These are phyloP conservation scores for Steinernema carpocapsae DNA, from an alignment of 2,888 invertebrate species.

Conservation along the genomic window DNA sequence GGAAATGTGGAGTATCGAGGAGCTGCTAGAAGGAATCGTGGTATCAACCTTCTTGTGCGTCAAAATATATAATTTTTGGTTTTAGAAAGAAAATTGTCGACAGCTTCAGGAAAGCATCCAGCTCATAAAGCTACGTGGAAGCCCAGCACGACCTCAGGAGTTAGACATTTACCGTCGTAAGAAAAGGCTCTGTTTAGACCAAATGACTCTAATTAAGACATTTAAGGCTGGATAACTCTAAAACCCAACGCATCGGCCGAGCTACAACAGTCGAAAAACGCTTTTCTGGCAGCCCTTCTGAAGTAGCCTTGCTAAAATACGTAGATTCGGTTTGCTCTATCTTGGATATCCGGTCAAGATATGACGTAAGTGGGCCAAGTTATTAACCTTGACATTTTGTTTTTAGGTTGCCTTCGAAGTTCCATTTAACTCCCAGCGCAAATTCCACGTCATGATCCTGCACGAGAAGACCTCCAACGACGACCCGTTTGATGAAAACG, in stretches of 20 bases:
- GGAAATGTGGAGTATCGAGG: constrained; percentile 39
- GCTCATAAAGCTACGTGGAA: not conserved
- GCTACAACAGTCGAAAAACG: constrained; percentile 6
- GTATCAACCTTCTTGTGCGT: not conserved
- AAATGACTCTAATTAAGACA: not conserved
- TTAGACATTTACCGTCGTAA: not conserved
- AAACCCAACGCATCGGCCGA: not conserved
- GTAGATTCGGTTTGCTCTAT: constrained; percentile 37
- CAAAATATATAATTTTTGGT: not conserved
- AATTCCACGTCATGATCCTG: constrained; percentile 42
- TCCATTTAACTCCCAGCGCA: constrained; percentile 38
- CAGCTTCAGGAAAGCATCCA: not conserved
- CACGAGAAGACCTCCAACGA: constrained; percentile 26
- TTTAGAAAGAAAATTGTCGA: constrained; percentile 16
- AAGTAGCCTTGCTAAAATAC: constrained; percentile 48
- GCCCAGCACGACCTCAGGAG: not conserved
- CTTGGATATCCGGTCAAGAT: constrained; percentile 16
- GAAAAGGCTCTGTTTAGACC: not conserved
- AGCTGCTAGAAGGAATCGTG: constrained; percentile 5
- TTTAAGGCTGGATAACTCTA: not conserved
- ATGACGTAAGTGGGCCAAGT: not conserved
- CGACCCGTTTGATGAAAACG: constrained; percentile 37
- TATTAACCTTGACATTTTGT: constrained; percentile 28
- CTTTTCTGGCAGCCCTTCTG: constrained; percentile 43
- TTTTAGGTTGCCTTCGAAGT: constrained; percentile 29